Base-by-base conservation (phyloP, 2,113 vertebrate genomes). In the Canis aureus region DNA sequence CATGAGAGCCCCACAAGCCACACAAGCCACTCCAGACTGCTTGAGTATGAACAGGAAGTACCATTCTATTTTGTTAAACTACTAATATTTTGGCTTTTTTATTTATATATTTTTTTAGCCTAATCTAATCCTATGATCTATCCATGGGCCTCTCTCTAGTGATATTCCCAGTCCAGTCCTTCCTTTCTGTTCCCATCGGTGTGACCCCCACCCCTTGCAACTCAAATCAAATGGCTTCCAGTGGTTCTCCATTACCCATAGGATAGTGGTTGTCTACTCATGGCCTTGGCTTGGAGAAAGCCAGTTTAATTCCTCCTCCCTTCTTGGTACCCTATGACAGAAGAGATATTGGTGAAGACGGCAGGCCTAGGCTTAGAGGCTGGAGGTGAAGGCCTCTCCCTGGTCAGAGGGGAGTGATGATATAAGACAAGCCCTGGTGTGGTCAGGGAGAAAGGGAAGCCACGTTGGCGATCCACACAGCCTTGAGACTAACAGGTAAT, bases 381-480 rank as follows among this genome's bases (percentile, higher is more conserved):
- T 22, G 16, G 79, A 38, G 25, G 11, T 0, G 3, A 27, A 27
- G 19, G 27, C 43, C 38, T 23, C 71, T n/a, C 11, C 19, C 73
- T 43, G 51, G 10, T 62, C 59, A 27, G 1, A 76, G 43, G 22
- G 16, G 22, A 83, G 11, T 22, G 60, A 20, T 29, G 51, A 38
- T 0, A 0, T 4, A 78, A 29, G 11, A 8, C 19, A 3, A 78
- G 22, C 2, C 10, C 16, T 7, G 15, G 8, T 20, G 95, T 16
- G 67, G 17, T 11, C 11, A n/a, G 29, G 49, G 89, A 55, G 67
- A 67, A 79, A 53, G 84, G 25, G 51, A 62, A 62, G 27, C 27
- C 12, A 12, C 0, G 0, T 2, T 43, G 57, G 8, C 32, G 51
- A 32, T 23, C 20, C 23, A 4, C 3, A 1, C 17, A 53, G 6